Evolutionary conservation across 2,888 invertebrate genomes (phyloP).

Genomic region (Phaedon cochleariae): DNA sequence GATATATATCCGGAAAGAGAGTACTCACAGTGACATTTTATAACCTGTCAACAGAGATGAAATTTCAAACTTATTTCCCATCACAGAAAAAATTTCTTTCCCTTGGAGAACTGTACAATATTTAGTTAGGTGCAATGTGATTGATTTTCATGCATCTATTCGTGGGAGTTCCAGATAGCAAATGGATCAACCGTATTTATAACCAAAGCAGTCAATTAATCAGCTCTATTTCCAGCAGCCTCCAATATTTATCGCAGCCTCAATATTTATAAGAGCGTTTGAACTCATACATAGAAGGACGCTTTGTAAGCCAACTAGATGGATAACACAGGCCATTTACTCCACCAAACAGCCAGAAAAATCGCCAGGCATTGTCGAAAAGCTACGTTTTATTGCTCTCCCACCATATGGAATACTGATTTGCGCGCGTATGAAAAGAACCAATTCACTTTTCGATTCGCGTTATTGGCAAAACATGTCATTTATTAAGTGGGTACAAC

Average conservation of each 20-base stretch:
- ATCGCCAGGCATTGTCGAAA: constrained; percentile 59
- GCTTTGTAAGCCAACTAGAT: constrained; percentile 54
- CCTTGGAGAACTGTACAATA: too few relatives aligned
- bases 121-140: too few relatives aligned
- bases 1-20: too few relatives aligned
- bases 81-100: too few relatives aligned
- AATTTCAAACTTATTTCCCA: too few relatives aligned
- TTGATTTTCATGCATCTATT: too few relatives aligned
- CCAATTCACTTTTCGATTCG: constrained; percentile 44
- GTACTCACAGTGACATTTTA: too few relatives aligned
- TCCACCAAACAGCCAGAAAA: constrained; percentile 57
- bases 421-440: constrained; percentile 43
- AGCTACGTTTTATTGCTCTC: constrained; percentile 54
- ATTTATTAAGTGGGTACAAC: constrained; percentile 43
- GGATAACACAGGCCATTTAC: constrained; percentile 61
- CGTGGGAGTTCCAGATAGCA: too few relatives aligned
- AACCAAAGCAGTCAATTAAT: background rate
- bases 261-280: constrained; percentile 48
- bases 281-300: constrained; percentile 48
- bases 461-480: constrained; percentile 50
- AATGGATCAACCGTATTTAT: constrained; percentile 1
- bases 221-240: constrained; percentile 36
- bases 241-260: constrained; percentile 38
- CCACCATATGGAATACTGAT: constrained; percentile 58
- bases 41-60: too few relatives aligned